Base-by-base conservation (phyloP, 2,113 vertebrate species). In the Blennius ocellaris region DNA sequence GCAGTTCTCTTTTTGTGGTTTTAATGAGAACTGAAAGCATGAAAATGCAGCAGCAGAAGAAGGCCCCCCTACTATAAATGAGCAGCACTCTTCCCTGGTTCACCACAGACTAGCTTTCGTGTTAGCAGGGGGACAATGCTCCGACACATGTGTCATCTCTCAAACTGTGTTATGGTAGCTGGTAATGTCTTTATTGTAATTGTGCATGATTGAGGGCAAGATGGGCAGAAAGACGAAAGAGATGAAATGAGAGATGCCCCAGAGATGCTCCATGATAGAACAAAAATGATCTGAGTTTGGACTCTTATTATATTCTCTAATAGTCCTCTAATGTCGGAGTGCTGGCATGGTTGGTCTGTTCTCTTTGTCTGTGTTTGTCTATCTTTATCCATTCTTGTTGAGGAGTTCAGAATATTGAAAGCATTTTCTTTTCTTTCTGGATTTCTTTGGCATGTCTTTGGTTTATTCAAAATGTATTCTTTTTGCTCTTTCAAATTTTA, bases 1-100 rank as follows among this genome's bases (percentile, higher is more conserved):
- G 61, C 71, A 47, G 64, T 82, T 82, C 75, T 87, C 76, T 88
- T 84, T 89, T 90, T 89, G 86, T 89, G 81, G 75, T 77, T 84
- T 81, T 90, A 92, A 93, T 93, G 78, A 87, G 81, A 91, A 87
- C 84, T 90, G 87, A 94, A 90, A 88, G 88, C 87, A 87, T 90
- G 87, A 89, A 91, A 86, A 87, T 16, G 76, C 78, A 56, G 55
- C 78, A 53, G 85, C 21, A 61, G 78, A 76, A 81, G 63, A 76
- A 78, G 68, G 62, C 74, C 84, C 21, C 21, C 85, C 76, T 48
- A 36, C 70, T 69, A 59, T 80, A 82, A 78, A 78, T 78, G 82
- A 86, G 85, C 63, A 63, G 58, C 74, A 47, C 81, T 84, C 78
- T 79, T 54, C 74, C 41, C 49, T 59, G 37, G 54, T 66, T 78